Evolutionary conservation across 2,888 invertebrate species (phyloP), one percentile per base, ranked within the genome.

Genomic region (Drosophila cognata): DNA sequence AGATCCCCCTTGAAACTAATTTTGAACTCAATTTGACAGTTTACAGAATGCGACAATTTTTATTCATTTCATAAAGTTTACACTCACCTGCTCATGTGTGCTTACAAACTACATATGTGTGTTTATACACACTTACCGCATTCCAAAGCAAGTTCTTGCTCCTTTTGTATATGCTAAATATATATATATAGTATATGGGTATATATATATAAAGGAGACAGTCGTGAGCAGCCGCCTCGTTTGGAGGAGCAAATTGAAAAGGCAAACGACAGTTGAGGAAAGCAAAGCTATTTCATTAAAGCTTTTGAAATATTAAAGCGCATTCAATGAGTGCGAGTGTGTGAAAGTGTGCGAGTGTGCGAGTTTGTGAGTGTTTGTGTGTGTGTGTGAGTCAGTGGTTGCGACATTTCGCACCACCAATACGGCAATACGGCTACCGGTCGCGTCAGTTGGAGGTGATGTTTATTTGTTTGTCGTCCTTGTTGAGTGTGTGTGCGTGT

Each of bases 261-360:
- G 80, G 81, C 79, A 81, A 77, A 80, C 74, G 69, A 65, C 74
- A 71, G 73, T 67, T 64, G 68, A 60, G 68, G 50, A 66, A 77
- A 71, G 84, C 82, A 86, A 85, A 84, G 75, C 79, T 88, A 88
- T 88, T 88, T 88, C 86, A 88, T 88, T 87, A 86, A 86, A 82
- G 74, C 84, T 84, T 79, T 82, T 88, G 77, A 87, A 87, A 88
- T 88, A 87, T 87, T 88, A 81, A 85, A 85, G 88, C 75, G 74
- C 86, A 81, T 83, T 85, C 77, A 76, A 82, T 74, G 70, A 68
- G 64, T 68, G 65, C 52, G 62, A 43, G 70, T 64, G 66, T 28
- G 25, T 59, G 60, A 11, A 56, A 33, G 59, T 46, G 43, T 48
- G 55, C 52, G 36, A 11, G 46, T 46, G 36, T 36, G 13, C 46